phyloP scores from a whole-genome alignment of 2,113 vertebrate genomes.

The Pseudolaguvia tuberculata region DNA sequence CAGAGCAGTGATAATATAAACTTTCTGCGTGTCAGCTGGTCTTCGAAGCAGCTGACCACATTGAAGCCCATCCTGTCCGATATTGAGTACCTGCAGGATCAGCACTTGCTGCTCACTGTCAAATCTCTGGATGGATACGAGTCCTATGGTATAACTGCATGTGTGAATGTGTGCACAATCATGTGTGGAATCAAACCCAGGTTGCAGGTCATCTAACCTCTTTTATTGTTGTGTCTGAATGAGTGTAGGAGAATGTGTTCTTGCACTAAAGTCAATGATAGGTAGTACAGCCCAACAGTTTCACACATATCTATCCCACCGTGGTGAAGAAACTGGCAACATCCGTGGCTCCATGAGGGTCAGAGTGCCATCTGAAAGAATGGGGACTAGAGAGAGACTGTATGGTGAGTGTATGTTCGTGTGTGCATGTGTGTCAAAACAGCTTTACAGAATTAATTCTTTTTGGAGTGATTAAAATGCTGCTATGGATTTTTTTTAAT shows the following conservation, averaged over 20 bases:
- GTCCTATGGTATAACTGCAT: slow-evolving; percentile 76
- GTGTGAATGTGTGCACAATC: slow-evolving; percentile 1
- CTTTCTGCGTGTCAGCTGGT: slow-evolving; percentile 95
- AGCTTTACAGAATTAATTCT: too few relatives aligned
- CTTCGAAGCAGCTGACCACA: slow-evolving; percentile 88
- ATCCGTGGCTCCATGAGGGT: slow-evolving; percentile 95
- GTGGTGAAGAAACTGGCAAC: slow-evolving; percentile 92
- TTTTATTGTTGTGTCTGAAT: not conserved
- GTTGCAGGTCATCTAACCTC: too few relatives aligned
- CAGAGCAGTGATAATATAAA: slow-evolving; percentile 96
- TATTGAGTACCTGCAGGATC: slow-evolving; percentile 95
- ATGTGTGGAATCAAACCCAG: not conserved
- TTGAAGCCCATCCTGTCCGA: slow-evolving; percentile 95
- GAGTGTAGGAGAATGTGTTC: slow-evolving; percentile 84
- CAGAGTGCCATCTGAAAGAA: slow-evolving; percentile 84
- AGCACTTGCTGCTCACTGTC: slow-evolving; percentile 90
- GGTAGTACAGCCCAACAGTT: slow-evolving; percentile 95
- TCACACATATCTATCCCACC: slow-evolving; percentile 91
- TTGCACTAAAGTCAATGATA: slow-evolving; percentile 96
- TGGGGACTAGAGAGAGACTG: slow-evolving; percentile 90
- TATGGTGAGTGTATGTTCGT: slow-evolving; percentile 70
- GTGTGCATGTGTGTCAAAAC: not conserved
- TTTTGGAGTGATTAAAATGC: too few relatives aligned
- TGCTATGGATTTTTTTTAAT: too few relatives aligned
- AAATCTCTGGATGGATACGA: slow-evolving; percentile 94